phyloP scores from a whole-genome alignment of 2,888 invertebrate genomes.

The Caenorhabditis parvicauda region DNA sequence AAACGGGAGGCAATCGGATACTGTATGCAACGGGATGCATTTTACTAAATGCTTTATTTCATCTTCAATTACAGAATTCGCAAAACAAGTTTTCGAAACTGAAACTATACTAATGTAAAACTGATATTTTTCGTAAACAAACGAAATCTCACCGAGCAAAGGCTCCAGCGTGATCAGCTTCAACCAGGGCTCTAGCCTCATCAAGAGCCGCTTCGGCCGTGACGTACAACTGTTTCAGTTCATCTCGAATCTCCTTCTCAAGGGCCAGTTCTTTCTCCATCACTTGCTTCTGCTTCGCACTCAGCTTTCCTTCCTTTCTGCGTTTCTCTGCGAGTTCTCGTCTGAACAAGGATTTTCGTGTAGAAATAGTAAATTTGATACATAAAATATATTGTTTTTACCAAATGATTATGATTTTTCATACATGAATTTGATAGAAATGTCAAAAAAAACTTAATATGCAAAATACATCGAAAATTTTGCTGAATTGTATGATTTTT shows the following conservation, averaged over 20 bases:
- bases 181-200: slow-evolving; percentile 38
- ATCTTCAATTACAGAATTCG: too few species aligned
- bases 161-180: slow-evolving; percentile 41
- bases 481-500: too few species aligned
- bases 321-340: slow-evolving; percentile 81
- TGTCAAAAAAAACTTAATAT: too few species aligned
- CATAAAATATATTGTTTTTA: neutral
- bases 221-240: slow-evolving; percentile 67
- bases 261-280: slow-evolving; percentile 82
- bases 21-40: too few species aligned
- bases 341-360: slow-evolving; percentile 9
- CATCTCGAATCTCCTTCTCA: slow-evolving; percentile 76
- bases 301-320: slow-evolving; percentile 65
- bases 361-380: neutral
- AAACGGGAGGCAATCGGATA: too few species aligned
- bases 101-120: neutral
- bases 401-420: too few species aligned
- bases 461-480: too few species aligned
- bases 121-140: neutral
- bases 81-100: too few species aligned
- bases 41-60: too few species aligned
- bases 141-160: slow-evolving; percentile 17
- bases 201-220: slow-evolving; percentile 39
- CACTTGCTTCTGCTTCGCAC: slow-evolving; percentile 87
- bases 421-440: too few species aligned